Conservation (phyloP, 2,113 vertebrate genomes). For the Pleuronectes platessa region DNA sequence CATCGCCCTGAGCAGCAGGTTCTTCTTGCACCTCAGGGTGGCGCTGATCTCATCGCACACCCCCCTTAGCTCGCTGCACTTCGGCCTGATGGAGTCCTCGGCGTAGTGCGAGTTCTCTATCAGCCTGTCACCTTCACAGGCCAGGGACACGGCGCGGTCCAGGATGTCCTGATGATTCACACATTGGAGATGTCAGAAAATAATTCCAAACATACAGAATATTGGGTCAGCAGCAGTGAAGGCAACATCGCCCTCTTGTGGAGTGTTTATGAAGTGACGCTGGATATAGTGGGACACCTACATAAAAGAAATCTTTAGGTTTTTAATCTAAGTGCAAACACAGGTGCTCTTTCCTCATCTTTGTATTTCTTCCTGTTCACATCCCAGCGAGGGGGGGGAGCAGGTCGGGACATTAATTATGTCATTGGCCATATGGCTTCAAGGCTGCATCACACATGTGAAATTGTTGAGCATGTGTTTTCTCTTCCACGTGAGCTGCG, state of each 20-base stretch:
- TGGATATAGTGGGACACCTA: neutral
- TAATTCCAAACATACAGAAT: neutral
- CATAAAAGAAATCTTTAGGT: neutral
- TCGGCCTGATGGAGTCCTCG: conserved; percentile 93
- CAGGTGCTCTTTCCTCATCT: too few species aligned
- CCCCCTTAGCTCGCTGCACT: conserved; percentile 89
- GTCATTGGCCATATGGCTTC: conserved; percentile 19
- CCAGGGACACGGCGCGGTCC: conserved; percentile 83
- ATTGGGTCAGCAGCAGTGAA: neutral
- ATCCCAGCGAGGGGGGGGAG: neutral
- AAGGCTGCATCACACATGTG: conserved; percentile 30
- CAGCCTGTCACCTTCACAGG: conserved; percentile 84
- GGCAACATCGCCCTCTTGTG: neutral
- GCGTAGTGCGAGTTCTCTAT: conserved; percentile 92
- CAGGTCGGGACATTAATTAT: conserved; percentile 12
- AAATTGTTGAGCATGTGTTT: conserved; percentile 17
- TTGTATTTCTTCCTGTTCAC: too few species aligned
- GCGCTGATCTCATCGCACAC: conserved; percentile 83
- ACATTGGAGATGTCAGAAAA: neutral
- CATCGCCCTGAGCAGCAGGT: conserved; percentile 85
- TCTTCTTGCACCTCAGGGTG: conserved; percentile 80
- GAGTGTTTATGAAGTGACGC: neutral
- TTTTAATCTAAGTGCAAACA: too few species aligned
- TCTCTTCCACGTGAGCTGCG: neutral
- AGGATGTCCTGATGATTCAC: conserved; percentile 81